phyloP scores from a whole-genome alignment of 2,888 invertebrate species.

The Phytoseiulus persimilis region DNA sequence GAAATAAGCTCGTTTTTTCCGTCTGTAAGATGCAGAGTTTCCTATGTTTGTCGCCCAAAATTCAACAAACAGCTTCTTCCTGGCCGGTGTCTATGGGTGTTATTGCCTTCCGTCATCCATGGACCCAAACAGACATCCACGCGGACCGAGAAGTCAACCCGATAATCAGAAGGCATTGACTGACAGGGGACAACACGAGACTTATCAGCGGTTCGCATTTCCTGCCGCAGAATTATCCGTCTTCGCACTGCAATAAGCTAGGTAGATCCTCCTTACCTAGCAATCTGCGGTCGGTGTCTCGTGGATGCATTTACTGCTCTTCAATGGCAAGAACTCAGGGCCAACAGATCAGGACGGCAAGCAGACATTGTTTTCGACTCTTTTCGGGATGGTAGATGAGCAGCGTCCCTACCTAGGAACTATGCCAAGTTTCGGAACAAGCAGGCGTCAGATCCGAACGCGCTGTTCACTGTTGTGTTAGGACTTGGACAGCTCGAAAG shows the following conservation, averaged over 20 bases:
- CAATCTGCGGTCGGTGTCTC: neutral
- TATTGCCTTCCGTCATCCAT: neutral
- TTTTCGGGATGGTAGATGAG: too few species aligned
- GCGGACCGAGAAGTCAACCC: neutral
- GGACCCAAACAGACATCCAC: neutral
- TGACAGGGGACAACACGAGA: neutral
- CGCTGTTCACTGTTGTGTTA: too few species aligned
- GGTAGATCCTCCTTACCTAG: neutral
- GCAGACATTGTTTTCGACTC: too few species aligned
- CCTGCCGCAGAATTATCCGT: neutral
- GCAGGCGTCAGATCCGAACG: too few species aligned
- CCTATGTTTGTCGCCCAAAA: neutral
- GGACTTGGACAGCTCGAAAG: too few species aligned
- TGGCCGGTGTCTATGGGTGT: neutral
- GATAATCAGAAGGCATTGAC: neutral
- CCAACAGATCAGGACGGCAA: too few species aligned
- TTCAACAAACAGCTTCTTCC: neutral
- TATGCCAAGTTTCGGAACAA: too few species aligned
- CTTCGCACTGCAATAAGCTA: neutral
- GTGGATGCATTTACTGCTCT: too few species aligned
- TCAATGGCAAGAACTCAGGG: too few species aligned
- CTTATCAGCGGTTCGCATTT: neutral
- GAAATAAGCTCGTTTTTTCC: neutral
- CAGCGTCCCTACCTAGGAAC: too few species aligned
- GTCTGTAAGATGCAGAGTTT: neutral